Base-by-base conservation (phyloP, 2,888 invertebrate species). In the Hanleya hanleyi region DNA sequence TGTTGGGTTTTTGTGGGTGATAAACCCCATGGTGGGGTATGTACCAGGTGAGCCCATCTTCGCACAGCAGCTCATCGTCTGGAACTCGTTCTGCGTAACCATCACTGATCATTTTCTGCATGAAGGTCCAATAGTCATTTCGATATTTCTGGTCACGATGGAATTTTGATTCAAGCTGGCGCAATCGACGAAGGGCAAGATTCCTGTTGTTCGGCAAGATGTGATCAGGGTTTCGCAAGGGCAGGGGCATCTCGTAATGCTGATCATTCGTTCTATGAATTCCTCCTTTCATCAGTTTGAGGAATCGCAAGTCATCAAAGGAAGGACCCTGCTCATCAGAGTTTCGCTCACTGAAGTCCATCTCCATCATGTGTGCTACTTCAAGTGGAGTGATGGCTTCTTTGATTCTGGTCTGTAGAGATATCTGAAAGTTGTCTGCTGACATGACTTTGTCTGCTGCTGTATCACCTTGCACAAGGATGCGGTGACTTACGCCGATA, bases 171-270 rank as follows among this genome's bases (percentile, higher is more conserved):
- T 35, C 29, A 12, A 77, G 47, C 0, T 12, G 12, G 0, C 29
- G 32, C 5, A 77, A 35, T 18, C 77, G n/a, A 26, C 35, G 4
- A 7, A 71, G 18, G 0, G n/a, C n/a, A n/a, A n/a, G 77, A 4
- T 5, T 12, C 26, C 38, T 67, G 35, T 75, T 77, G 61, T 65
- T 67, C 38, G 77, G 73, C 4, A 77, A 50, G 5, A 3, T 3
- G 0, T 49, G 67, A 7, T 22, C 3, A 0, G 33, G 32, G 32
- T 65, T 32, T 35, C 49, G 69, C 38, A 79, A 75, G 35, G 69
- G 69, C n/a, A 57, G 57, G 22, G 29, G 57, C 57, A 57, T 57
- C 57, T 57, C 22, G 57, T 57, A 57, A 22, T 57, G 57, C 26
- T 57, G 57, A 26, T 57, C 29, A 29, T 57, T 29, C 9, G 57